Conservation (phyloP, 2,797 vertebrate species). For the Takifugu rubripes region DNA sequence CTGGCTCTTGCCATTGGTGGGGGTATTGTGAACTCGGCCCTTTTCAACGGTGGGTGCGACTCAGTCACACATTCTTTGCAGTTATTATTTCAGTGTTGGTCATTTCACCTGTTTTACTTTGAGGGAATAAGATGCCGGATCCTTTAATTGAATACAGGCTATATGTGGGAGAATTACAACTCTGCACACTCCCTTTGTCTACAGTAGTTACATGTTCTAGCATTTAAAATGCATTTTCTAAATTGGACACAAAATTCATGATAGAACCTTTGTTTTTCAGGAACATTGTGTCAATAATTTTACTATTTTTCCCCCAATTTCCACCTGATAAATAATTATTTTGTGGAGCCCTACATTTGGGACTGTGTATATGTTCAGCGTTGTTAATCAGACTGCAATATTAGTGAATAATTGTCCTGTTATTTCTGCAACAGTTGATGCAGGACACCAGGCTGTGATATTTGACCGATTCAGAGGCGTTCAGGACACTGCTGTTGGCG, state of each 20-base stretch:
- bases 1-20: conserved; percentile 88
- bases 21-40: conserved; percentile 91
- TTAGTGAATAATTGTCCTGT: background rate
- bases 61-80: no score
- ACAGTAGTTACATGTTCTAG: no score
- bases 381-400: background rate
- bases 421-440: conserved; percentile 81
- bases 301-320: no score
- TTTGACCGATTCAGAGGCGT: conserved; percentile 93
- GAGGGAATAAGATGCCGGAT: no score
- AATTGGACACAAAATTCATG: background rate
- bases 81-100: background rate
- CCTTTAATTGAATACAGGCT: no score
- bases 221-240: no score
- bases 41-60: conserved; percentile 88
- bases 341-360: background rate
- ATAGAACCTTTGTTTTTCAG: no score
- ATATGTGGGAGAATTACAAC: no score
- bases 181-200: no score
- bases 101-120: background rate
- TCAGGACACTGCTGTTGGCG: conserved; percentile 85
- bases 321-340: no score
- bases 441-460: conserved; percentile 92
- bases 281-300: no score
- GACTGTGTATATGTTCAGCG: background rate